Percentiles rank a stretch among this genome's conserved stretches.
phyloP scores from a whole-genome alignment of 1,140 invertebrate genomes.

The Episyrphus balteatus region DNA sequence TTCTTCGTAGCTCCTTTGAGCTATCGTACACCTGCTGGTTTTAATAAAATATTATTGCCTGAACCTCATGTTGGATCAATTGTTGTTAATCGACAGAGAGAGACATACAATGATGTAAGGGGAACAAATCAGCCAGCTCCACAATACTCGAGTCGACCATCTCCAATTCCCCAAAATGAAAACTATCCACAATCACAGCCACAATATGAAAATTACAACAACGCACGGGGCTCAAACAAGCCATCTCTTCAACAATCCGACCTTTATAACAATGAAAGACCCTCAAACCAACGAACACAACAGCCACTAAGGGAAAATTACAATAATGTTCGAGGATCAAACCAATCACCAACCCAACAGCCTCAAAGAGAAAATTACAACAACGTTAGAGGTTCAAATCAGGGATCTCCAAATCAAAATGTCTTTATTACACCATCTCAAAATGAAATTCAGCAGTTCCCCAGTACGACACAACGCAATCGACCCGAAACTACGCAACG shows the following conservation, averaged over 20 bases:
- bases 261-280: too few species aligned
- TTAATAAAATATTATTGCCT: conserved; percentile 71
- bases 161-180: background rate
- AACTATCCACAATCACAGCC: background rate
- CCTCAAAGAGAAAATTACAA: background rate
- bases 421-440: background rate
- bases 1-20: conserved; percentile 76
- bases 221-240: too few species aligned
- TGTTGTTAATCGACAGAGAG: conserved; percentile 47
- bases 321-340: too few species aligned
- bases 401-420: background rate
- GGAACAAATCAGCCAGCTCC: background rate
- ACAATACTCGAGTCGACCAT: background rate
- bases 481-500: conserved; percentile 5
- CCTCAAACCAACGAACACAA: too few species aligned
- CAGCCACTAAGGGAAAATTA: too few species aligned
- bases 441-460: conserved; percentile 7
- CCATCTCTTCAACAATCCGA: too few species aligned
- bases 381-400: background rate
- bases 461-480: conserved; percentile 7
- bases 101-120: background rate
- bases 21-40: conserved; percentile 66
- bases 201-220: background rate
- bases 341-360: background rate
- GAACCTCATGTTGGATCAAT: conserved; percentile 75